Base-by-base conservation (phyloP, 2,113 vertebrate species). In the Rhinoderma darwinii region DNA sequence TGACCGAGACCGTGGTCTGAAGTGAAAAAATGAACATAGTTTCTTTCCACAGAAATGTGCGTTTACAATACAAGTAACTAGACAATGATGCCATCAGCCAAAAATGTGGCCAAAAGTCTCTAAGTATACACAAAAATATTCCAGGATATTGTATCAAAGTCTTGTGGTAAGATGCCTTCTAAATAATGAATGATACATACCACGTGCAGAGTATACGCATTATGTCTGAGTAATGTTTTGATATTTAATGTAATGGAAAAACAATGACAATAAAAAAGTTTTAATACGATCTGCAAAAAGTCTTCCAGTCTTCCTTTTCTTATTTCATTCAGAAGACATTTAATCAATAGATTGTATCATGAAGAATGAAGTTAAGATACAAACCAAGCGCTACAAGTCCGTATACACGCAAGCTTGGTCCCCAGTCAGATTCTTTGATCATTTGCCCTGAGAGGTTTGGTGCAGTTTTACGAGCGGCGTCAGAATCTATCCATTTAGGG, bases 1-100 rank as follows among this genome's bases (percentile, higher is more conserved):
- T 84, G 98, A 99, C 85, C 97, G 92, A 89, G 98, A 99, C 84
- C 97, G 95, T 88, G 97, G 96, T 91, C 98, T 99, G 89, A 87
- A 84, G 63, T 1, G n/a, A 51, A 56, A 39, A 27, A 4, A 68
- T 27, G 5, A 32, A 68, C 27, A 78, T 44, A 1, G 5, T 54
- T 51, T 78, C 75, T 15, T 51, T 78, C 47, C 47, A 78, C 75
- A 78, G 44, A 35, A 78, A 78, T 78, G 44, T 51, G 20, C 7
- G 3, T 54, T 78, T 51, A 78, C 75, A 78, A 51, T 54, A 9
- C n/a, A 32, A 35, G 41, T 25, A n/a, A 41, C 35, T n/a, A 77
- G 51, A 84, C 66, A 39, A 51, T 68, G 81, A 83, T 72, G 63
- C 63, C 12, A 83, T 72, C 30, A 37, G 43, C 61, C 61, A 83